These are phyloP conservation scores for Wiebesia pumilae DNA, from an alignment of 1,140 invertebrate species.

Conservation along the genomic window DNA sequence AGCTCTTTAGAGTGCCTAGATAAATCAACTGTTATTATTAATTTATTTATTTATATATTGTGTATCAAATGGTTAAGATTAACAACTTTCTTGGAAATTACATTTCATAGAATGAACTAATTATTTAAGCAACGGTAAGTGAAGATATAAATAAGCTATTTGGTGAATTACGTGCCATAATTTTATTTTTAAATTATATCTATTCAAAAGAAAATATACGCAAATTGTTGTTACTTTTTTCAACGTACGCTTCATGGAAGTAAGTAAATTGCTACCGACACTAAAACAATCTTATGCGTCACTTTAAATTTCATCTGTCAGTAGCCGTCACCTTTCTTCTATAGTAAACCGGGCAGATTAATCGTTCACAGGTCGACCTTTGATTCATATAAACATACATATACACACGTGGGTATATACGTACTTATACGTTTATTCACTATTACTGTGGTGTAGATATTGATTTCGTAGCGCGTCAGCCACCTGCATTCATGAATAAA, in stretches of 20 bases:
- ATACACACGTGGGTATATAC: not conserved
- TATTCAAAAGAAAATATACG: not conserved
- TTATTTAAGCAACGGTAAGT: too few species aligned
- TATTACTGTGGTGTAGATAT: not conserved
- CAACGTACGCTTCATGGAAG: not conserved
- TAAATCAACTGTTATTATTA: too few species aligned
- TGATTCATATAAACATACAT: not conserved
- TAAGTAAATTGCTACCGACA: not conserved
- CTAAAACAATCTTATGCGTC: slow-evolving; percentile 23
- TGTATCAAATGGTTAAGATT: too few species aligned
- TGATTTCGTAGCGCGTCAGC: slow-evolving; percentile 13
- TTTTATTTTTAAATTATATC: too few species aligned
- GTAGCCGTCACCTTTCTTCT: not conserved
- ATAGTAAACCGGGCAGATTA: not conserved
- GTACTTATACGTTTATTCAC: not conserved
- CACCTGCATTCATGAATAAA: slow-evolving; percentile 51
- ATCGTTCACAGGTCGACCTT: slow-evolving; percentile 3
- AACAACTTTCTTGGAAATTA: too few species aligned
- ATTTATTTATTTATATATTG: too few species aligned
- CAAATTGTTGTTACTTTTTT: too few species aligned
- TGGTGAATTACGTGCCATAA: too few species aligned
- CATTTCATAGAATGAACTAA: too few species aligned
- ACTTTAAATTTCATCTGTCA: slow-evolving; percentile 11
- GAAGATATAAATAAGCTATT: too few species aligned
- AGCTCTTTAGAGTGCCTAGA: too few species aligned